Percentiles rank a stretch among this genome's conserved stretches.
Conservation (phyloP, 1,140 invertebrate species). For the Medauroidea extradentata region DNA sequence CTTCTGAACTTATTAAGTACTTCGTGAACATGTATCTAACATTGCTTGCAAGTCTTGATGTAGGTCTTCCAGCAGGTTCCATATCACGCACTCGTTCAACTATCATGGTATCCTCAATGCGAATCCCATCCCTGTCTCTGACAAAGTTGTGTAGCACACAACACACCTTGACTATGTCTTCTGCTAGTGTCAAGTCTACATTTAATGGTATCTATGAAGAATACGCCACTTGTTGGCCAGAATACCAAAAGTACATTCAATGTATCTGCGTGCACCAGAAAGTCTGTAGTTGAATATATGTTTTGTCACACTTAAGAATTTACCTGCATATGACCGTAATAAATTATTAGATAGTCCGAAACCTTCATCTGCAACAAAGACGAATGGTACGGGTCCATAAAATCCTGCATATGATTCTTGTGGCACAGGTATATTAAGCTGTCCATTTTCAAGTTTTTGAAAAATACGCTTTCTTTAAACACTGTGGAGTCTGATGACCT, state of each 20-base stretch:
- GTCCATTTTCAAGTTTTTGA: background rate
- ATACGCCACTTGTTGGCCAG: slow-evolving; percentile 41
- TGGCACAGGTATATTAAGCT: slow-evolving; percentile 23
- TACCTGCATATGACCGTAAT: slow-evolving; percentile 39
- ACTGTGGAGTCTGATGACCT: slow-evolving; percentile 38
- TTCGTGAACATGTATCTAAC: slow-evolving; percentile 4
- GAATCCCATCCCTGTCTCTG: slow-evolving; percentile 6
- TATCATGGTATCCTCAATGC: slow-evolving; percentile 5
- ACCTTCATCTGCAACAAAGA: slow-evolving; percentile 45
- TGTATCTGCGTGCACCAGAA: slow-evolving; percentile 36
- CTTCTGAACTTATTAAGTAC: slow-evolving; percentile 11
- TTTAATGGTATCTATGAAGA: slow-evolving; percentile 35
- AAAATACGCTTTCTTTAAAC: slow-evolving; percentile 28
- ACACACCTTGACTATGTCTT: slow-evolving; percentile 30
- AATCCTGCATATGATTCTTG: background rate
- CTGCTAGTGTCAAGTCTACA: slow-evolving; percentile 27
- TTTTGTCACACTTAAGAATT: slow-evolving; percentile 25
- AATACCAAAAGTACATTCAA: slow-evolving; percentile 45
- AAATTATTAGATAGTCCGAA: slow-evolving; percentile 33
- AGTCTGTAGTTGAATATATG: slow-evolving; percentile 41
- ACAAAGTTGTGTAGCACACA: slow-evolving; percentile 33
- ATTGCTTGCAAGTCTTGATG: background rate
- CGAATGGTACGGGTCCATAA: slow-evolving; percentile 29
- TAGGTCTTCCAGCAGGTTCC: too few relatives aligned
- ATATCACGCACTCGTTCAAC: background rate